Evolutionary conservation across 1,140 invertebrate species (phyloP).

Genomic region (Andricus grossulariae): DNA sequence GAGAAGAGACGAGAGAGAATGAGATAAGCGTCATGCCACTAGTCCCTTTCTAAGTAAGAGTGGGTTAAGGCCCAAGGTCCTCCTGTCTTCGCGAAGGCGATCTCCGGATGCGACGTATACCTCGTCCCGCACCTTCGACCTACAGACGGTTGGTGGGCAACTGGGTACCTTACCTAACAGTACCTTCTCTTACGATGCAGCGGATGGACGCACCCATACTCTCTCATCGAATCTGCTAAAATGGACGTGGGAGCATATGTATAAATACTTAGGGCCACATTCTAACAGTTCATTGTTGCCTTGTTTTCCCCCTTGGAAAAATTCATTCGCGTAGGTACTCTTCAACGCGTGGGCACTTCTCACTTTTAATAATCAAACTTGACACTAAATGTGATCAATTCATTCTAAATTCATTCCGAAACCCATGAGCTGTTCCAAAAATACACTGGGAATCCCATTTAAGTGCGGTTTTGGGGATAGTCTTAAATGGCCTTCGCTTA

Average conservation of each 20-base stretch:
- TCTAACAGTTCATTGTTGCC: constrained; percentile 7
- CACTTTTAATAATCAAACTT: neutral
- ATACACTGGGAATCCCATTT: too few relatives aligned
- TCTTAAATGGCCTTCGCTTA: too few relatives aligned
- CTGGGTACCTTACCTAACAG: constrained; percentile 71
- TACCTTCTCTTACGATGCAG: constrained; percentile 64
- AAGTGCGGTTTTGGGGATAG: too few relatives aligned
- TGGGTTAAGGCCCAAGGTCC: constrained; percentile 75
- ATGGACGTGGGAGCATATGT: constrained; percentile 22
- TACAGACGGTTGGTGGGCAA: constrained; percentile 65
- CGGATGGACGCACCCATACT: constrained; percentile 55
- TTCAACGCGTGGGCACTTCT: neutral
- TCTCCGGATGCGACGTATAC: constrained; percentile 65
- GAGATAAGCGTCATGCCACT: constrained; percentile 60
- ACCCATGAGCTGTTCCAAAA: too few relatives aligned
- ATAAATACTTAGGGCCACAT: constrained; percentile 30
- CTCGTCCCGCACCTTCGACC: constrained; percentile 66
- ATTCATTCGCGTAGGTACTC: constrained; percentile 21
- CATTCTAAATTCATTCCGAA: too few relatives aligned
- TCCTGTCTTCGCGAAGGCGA: constrained; percentile 64
- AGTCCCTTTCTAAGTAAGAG: constrained; percentile 72
- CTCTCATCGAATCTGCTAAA: constrained; percentile 32
- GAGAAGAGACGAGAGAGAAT: constrained; percentile 59
- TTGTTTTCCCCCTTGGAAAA: neutral
- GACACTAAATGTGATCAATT: neutral